A percentile compares a stretch with the other conserved stretches of the same genome.
phyloP scores from a whole-genome alignment of 2,888 invertebrate genomes.

The Mactromeris polynyma region DNA sequence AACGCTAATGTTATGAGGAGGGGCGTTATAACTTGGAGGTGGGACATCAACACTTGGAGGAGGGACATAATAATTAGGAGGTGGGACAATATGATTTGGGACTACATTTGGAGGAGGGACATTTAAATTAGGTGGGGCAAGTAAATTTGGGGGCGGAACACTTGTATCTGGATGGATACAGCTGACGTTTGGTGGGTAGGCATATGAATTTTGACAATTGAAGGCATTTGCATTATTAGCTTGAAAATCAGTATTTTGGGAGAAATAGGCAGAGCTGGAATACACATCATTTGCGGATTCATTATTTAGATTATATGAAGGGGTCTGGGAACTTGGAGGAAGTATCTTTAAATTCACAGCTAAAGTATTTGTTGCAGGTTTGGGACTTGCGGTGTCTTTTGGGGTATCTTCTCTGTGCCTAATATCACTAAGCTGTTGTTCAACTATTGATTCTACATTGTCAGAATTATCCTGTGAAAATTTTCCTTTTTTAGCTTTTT shows the following conservation, averaged over 20 bases:
- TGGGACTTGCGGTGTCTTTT: neutral
- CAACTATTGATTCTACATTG: slow-evolving; percentile 28
- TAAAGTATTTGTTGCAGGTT: neutral
- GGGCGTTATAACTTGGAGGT: slow-evolving; percentile 19
- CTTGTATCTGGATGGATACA: neutral
- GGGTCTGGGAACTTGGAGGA: neutral
- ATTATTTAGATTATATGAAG: neutral
- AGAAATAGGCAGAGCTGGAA: neutral
- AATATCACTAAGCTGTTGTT: slow-evolving; percentile 43
- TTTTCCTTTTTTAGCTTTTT: slow-evolving; percentile 1
- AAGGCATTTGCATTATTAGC: neutral
- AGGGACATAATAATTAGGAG: slow-evolving; percentile 25
- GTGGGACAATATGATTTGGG: neutral
- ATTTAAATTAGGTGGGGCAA: slow-evolving; percentile 13
- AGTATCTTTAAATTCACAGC: neutral
- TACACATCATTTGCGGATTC: neutral
- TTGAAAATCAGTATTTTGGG: neutral
- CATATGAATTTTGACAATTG: neutral
- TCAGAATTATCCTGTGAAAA: neutral
- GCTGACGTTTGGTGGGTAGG: neutral
- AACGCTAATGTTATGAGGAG: slow-evolving; percentile 16
- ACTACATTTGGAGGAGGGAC: neutral
- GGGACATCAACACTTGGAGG: slow-evolving; percentile 30
- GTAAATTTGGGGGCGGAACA: slow-evolving; percentile 20
- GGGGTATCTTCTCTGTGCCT: neutral